These are phyloP conservation scores for Polyodon spathula DNA, from an alignment of 2,113 vertebrate species.

Conservation along the genomic window DNA sequence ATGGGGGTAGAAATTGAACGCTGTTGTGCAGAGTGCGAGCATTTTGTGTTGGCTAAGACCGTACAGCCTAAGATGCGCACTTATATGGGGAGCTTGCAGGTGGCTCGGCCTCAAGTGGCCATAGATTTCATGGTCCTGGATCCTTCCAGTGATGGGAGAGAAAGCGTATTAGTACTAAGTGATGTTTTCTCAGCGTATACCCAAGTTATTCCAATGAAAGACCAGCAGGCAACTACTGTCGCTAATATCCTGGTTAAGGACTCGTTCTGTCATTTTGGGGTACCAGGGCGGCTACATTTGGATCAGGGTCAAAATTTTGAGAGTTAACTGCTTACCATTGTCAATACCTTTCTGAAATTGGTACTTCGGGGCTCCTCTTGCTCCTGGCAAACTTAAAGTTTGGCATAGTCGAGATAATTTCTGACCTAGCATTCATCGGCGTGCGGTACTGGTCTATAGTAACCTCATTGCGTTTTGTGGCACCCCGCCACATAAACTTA, in stretches of 20 bases:
- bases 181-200: no score
- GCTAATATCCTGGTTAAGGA: not conserved
- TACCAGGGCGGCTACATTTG: no score
- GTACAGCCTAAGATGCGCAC: not conserved
- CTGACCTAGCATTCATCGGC: no score
- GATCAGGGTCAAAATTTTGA: not conserved
- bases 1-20: slow-evolving; percentile 3
- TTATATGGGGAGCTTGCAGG: not conserved
- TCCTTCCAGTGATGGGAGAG: not conserved
- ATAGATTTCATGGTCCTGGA: slow-evolving; percentile 7
- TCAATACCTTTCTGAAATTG: no score
- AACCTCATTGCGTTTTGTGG: no score
- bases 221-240: not conserved
- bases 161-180: not conserved
- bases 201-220: not conserved
- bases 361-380: no score
- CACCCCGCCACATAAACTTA: no score
- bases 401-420: no score
- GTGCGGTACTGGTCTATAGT: no score
- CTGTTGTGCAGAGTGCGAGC: not conserved
- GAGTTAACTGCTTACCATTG: no score
- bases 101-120: not conserved
- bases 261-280: not conserved
- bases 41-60: not conserved
- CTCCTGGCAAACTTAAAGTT: no score